These are phyloP conservation scores for Chironomus tentans DNA, from an alignment of 2,888 invertebrate genomes.

Conservation along the genomic window DNA sequence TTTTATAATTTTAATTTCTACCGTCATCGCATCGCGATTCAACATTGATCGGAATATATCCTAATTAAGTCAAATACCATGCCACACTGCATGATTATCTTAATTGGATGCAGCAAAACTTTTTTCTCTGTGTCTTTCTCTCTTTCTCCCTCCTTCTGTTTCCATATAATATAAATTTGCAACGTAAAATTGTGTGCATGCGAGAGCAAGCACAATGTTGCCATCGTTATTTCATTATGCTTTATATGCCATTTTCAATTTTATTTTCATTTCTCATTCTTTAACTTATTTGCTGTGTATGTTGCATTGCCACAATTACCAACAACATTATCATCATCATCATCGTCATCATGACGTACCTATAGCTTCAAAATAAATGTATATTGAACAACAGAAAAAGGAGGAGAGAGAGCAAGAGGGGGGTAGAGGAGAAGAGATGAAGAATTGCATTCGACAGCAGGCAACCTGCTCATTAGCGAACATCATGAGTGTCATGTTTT, in stretches of 20 bases:
- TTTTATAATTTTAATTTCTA: not conserved
- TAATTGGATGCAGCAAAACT: constrained; percentile 20
- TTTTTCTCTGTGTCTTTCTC: not conserved
- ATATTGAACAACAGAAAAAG: not conserved
- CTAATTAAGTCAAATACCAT: constrained; percentile 16
- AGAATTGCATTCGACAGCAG: not conserved
- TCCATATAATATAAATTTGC: no score
- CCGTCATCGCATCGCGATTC: not conserved
- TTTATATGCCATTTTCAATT: constrained; percentile 14
- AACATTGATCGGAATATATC: not conserved
- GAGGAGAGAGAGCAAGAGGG: not conserved
- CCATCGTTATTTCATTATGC: constrained; percentile 25
- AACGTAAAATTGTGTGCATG: not conserved
- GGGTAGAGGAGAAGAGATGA: not conserved
- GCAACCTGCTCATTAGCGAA: constrained; percentile 21
- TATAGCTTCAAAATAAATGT: not conserved
- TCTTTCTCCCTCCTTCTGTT: no score
- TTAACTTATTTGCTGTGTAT: not conserved
- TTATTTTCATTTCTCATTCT: not conserved
- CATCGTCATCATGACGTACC: not conserved
- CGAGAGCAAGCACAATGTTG: constrained; percentile 17
- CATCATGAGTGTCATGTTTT: constrained; percentile 26
- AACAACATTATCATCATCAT: not conserved
- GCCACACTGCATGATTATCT: constrained; percentile 18
- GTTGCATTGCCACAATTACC: not conserved